These are phyloP conservation scores for Jaculus jaculus DNA, from an alignment of 2,113 vertebrate species.

Conservation along the genomic window DNA sequence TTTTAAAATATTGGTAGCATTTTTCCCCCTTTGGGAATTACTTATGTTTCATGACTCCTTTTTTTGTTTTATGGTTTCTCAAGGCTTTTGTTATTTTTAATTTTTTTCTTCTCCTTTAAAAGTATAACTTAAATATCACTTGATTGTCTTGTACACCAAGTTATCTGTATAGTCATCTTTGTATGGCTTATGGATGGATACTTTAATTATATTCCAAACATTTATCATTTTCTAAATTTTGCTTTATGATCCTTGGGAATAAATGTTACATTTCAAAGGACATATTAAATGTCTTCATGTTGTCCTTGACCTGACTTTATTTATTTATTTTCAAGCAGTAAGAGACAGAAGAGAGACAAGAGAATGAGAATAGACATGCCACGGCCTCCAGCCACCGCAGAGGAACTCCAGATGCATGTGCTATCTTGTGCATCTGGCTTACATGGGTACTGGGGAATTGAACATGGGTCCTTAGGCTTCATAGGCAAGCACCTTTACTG, in stretches of 20 bases:
- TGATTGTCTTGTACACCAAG: not conserved
- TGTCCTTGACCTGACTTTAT: not conserved
- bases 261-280: not conserved
- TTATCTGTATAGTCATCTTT: not conserved
- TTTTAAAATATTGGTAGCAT: not conserved
- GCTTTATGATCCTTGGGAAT: not conserved
- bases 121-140: not conserved
- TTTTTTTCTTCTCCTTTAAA: not conserved
- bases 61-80: not conserved
- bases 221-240: not conserved
- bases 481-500: too few relatives aligned
- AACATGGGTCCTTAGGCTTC: too few relatives aligned
- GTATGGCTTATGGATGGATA: not conserved
- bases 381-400: too few relatives aligned
- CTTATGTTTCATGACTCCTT: not conserved
- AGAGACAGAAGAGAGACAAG: too few relatives aligned
- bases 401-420: too few relatives aligned
- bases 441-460: too few relatives aligned
- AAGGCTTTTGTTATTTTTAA: not conserved
- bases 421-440: too few relatives aligned
- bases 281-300: not conserved
- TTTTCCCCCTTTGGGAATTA: not conserved
- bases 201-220: not conserved
- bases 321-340: too few relatives aligned
- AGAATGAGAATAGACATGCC: too few relatives aligned